Evolutionary conservation across 2,113 vertebrate species (phyloP).

Genomic region (Antennarius striatus): DNA sequence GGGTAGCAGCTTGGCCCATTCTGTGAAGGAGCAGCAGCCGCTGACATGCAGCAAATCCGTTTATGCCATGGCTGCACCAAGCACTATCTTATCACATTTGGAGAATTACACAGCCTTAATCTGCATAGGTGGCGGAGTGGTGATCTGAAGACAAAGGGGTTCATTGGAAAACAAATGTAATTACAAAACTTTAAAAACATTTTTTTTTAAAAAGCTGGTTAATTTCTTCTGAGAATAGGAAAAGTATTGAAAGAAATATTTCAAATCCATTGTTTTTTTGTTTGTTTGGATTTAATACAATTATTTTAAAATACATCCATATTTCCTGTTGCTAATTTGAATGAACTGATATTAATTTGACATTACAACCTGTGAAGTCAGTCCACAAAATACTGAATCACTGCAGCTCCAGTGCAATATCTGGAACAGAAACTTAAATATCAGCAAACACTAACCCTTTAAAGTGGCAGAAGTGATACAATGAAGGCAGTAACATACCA

Average conservation of each 20-base stretch:
- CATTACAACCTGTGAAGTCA: conserved; percentile 45
- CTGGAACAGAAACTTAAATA: conserved; percentile 7
- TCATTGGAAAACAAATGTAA: conserved; percentile 40
- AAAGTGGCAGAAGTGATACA: conserved; percentile 31
- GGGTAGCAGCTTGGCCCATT: conserved; percentile 76
- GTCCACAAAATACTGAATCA: conserved; percentile 28
- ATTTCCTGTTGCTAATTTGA: conserved; percentile 29
- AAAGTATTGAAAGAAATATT: neutral
- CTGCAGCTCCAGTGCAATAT: conserved; percentile 1
- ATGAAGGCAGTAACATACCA: conserved; percentile 16
- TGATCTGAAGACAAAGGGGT: too few species aligned
- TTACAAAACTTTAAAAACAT: conserved; percentile 52
- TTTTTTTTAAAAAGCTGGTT: neutral
- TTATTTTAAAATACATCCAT: conserved; percentile 4
- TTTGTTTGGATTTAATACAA: neutral
- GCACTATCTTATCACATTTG: conserved; percentile 64
- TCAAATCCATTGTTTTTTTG: neutral
- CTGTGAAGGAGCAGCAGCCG: conserved; percentile 26
- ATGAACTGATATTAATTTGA: conserved; percentile 74
- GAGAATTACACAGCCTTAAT: conserved; percentile 78
- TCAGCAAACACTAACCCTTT: neutral
- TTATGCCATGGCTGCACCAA: conserved; percentile 62
- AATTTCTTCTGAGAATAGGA: neutral
- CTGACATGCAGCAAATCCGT: conserved; percentile 64
- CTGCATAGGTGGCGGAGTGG: conserved; percentile 28